Evolutionary conservation across 1,140 invertebrate genomes (phyloP).

Genomic region (Pogonomyrmex barbatus): DNA sequence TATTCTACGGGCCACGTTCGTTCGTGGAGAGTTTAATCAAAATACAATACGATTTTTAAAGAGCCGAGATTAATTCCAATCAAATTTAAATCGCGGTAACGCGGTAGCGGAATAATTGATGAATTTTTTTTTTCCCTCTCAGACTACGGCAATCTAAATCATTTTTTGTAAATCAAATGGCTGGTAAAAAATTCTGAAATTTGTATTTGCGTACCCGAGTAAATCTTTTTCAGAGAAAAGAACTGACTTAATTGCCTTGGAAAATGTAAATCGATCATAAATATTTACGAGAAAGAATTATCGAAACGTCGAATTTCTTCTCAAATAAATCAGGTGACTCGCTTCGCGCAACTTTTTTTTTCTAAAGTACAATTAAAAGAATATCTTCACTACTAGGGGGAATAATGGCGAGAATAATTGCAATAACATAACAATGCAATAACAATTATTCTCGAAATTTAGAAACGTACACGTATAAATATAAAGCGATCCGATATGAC

Average conservation of each 20-base stretch:
- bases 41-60: constrained; percentile 47
- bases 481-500: background rate
- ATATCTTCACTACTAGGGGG: background rate
- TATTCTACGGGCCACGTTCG: constrained; percentile 39
- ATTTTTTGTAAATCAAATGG: background rate
- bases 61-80: constrained; percentile 36
- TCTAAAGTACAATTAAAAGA: background rate
- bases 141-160: background rate
- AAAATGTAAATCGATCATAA: background rate
- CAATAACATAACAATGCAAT: background rate
- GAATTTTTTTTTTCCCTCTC: background rate
- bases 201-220: background rate
- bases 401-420: background rate
- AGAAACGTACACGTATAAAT: background rate
- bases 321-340: background rate
- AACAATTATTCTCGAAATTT: background rate
- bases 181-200: background rate
- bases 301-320: background rate
- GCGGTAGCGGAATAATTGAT: background rate
- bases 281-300: background rate
- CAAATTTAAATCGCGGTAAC: constrained; percentile 26
- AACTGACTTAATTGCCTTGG: background rate
- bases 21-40: constrained; percentile 40
- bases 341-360: background rate
- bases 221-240: background rate